Evolutionary conservation across 2,113 vertebrate species (phyloP).

Genomic region (Calypte anna): DNA sequence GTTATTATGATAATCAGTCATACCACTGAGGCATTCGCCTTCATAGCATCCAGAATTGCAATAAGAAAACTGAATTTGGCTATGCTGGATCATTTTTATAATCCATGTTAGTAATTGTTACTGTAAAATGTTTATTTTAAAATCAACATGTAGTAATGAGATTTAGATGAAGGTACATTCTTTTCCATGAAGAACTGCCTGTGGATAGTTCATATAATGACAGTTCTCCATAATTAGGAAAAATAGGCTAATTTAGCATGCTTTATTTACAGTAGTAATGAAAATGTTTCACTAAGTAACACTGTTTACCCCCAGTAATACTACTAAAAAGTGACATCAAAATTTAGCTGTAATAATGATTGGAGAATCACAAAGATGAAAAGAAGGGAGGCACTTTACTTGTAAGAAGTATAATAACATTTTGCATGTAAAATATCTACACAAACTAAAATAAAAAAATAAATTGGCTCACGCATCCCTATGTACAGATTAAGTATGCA

Average conservation of each 20-base stretch:
- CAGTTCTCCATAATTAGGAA: background rate
- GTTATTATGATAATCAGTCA: background rate
- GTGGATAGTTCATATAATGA: background rate
- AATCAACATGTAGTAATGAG: background rate
- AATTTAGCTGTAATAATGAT: background rate
- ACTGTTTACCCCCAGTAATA: background rate
- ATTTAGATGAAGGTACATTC: background rate
- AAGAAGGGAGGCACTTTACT: background rate
- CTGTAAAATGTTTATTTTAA: background rate
- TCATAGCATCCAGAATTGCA: background rate
- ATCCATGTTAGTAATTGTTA: background rate
- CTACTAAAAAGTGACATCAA: background rate
- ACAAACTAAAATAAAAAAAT: background rate
- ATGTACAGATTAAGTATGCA: background rate
- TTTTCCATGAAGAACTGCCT: background rate
- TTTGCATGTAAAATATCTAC: background rate
- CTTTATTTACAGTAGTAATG: background rate
- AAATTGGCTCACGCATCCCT: background rate
- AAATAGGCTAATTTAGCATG: background rate
- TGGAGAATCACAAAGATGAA: background rate
- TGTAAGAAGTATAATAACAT: background rate
- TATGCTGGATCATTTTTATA: background rate
- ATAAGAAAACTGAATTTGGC: background rate
- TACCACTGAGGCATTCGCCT: background rate
- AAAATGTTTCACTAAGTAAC: background rate